Conservation (phyloP, 2,888 invertebrate species). For the Cheilosia scutellata region DNA sequence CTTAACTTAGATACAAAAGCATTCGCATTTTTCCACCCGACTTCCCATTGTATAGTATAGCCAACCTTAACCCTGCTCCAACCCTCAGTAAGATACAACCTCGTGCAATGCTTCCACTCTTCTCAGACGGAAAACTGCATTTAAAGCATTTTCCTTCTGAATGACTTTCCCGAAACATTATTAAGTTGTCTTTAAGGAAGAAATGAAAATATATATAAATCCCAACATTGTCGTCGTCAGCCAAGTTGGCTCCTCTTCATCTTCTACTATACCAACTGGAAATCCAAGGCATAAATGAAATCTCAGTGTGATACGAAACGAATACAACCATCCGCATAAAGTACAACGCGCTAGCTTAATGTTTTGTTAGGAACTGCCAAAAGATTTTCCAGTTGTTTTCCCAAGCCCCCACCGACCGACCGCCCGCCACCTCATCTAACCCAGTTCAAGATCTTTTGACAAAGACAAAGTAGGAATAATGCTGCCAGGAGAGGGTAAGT, state of each 20-base stretch:
- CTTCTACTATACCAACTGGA: constrained; percentile 43
- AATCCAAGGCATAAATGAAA: constrained; percentile 66
- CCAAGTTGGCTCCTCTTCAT: constrained; percentile 68
- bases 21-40: constrained; percentile 59
- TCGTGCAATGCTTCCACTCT: neutral
- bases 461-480: constrained; percentile 59
- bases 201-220: neutral
- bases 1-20: constrained; percentile 21
- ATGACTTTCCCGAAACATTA: constrained; percentile 60
- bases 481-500: constrained; percentile 21
- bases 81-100: constrained; percentile 4
- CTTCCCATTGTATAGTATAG: constrained; percentile 13
- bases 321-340: constrained; percentile 34
- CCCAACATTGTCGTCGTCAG: constrained; percentile 39
- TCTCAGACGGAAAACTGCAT: constrained; percentile 53
- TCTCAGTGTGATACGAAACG: constrained; percentile 48
- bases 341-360: constrained; percentile 38
- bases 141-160: constrained; percentile 58
- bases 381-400: constrained; percentile 68
- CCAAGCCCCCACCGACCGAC: neutral
- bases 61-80: neutral
- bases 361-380: constrained; percentile 71
- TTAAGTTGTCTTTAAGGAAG: constrained; percentile 58
- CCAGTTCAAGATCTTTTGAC: constrained; percentile 54
- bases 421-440: neutral